These are phyloP conservation scores for Orchesella flavescens DNA, from an alignment of 2,888 invertebrate genomes.

Conservation along the genomic window DNA sequence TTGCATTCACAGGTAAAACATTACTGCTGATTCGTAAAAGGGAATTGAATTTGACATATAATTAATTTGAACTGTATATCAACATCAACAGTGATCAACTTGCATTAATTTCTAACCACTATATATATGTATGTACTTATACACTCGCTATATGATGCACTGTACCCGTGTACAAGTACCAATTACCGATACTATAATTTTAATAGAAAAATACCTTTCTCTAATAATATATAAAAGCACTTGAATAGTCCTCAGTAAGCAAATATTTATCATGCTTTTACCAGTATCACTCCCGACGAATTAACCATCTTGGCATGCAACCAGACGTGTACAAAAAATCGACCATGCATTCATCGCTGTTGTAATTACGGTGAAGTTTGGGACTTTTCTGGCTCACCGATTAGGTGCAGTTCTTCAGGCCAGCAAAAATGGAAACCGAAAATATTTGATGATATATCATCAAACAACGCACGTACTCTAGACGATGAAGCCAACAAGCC, in stretches of 20 bases:
- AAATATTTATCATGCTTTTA: slow-evolving; percentile 22
- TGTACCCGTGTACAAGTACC: too few species aligned
- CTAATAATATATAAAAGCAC: too few species aligned
- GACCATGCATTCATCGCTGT: slow-evolving; percentile 68
- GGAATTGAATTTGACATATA: too few species aligned
- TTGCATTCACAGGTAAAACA: slow-evolving; percentile 66
- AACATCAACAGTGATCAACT: too few species aligned
- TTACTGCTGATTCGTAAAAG: too few species aligned
- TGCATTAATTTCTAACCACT: too few species aligned
- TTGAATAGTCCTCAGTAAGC: neutral
- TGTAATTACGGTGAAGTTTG: slow-evolving; percentile 68
- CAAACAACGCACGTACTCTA: too few species aligned
- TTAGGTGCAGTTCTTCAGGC: slow-evolving; percentile 56
- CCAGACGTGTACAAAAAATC: slow-evolving; percentile 8
- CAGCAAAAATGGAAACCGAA: slow-evolving; percentile 48
- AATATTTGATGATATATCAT: neutral
- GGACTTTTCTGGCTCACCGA: slow-evolving; percentile 50
- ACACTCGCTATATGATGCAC: too few species aligned
- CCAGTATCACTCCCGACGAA: slow-evolving; percentile 20
- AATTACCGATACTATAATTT: too few species aligned
- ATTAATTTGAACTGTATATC: too few species aligned
- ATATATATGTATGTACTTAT: too few species aligned
- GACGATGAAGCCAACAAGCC: neutral
- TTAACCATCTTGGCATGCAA: slow-evolving; percentile 46
- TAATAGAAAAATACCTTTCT: too few species aligned